Evolutionary conservation across 1,140 invertebrate species (phyloP).

Genomic region (Polypedilum pembai): DNA sequence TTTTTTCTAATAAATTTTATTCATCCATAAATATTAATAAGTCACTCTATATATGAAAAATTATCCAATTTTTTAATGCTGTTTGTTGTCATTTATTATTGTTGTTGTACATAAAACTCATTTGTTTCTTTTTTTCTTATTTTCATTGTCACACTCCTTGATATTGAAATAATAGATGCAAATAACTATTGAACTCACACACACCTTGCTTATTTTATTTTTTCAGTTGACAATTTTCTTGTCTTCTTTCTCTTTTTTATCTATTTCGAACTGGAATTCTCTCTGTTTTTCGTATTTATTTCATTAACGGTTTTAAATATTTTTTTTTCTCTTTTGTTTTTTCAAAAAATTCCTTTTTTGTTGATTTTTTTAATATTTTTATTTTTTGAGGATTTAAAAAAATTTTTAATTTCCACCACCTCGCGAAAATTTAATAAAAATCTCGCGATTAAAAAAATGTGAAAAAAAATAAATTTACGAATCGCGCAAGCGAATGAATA

Average conservation of each 20-base stretch:
- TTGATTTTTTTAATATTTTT: too few relatives aligned
- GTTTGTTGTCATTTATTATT: too few relatives aligned
- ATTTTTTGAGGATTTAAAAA: background rate
- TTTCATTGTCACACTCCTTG: constrained; percentile 11
- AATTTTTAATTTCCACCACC: background rate
- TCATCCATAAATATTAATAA: background rate
- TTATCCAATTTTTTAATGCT: too few relatives aligned
- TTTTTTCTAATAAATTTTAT: background rate
- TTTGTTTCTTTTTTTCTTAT: background rate
- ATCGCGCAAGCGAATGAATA: background rate
- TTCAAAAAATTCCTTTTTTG: background rate
- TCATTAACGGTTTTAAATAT: constrained; percentile 3
- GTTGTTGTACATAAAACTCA: background rate
- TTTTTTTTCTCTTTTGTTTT: background rate
- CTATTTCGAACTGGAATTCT: background rate
- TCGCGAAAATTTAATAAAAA: background rate
- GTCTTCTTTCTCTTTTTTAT: background rate
- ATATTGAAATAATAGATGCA: background rate
- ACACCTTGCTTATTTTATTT: constrained; percentile 5
- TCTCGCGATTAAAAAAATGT: background rate
- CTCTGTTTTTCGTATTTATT: background rate
- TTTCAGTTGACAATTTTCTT: background rate
- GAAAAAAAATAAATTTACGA: background rate
- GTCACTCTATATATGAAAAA: background rate
- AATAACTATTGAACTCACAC: constrained; percentile 7